These are phyloP conservation scores for Lottia gigantea DNA, from an alignment of 2,888 invertebrate genomes.

Conservation along the genomic window DNA sequence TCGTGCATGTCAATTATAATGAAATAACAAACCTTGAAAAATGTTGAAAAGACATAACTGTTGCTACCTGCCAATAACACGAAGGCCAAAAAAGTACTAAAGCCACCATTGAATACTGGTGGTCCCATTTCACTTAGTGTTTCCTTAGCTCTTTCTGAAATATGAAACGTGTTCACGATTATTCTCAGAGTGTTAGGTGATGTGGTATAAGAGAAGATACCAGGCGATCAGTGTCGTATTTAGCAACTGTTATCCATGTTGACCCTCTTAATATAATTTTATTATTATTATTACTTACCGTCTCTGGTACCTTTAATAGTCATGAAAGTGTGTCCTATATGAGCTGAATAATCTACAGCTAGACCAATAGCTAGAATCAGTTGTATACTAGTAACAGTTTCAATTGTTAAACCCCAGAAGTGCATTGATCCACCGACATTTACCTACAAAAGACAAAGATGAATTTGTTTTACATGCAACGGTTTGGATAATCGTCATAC, in stretches of 20 bases:
- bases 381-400: constrained; percentile 84
- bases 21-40: constrained; percentile 73
- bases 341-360: constrained; percentile 83
- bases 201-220: neutral
- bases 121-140: constrained; percentile 81
- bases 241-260: no score
- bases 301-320: constrained; percentile 73
- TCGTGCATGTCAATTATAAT: neutral
- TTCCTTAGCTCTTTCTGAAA: constrained; percentile 67
- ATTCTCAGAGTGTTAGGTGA: neutral
- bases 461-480: no score
- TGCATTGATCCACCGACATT: constrained; percentile 71
- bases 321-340: constrained; percentile 80
- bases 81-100: constrained; percentile 81
- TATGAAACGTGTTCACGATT: neutral
- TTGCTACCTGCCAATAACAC: constrained; percentile 78
- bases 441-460: constrained; percentile 49
- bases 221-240: neutral
- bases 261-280: no score
- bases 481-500: no score
- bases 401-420: constrained; percentile 83
- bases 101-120: constrained; percentile 82
- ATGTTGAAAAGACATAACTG: constrained; percentile 81
- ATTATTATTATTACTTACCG: constrained; percentile 46
- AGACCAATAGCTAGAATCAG: constrained; percentile 84